Conservation (phyloP, 2,888 invertebrate genomes). For the Drosophila meridiana region DNA sequence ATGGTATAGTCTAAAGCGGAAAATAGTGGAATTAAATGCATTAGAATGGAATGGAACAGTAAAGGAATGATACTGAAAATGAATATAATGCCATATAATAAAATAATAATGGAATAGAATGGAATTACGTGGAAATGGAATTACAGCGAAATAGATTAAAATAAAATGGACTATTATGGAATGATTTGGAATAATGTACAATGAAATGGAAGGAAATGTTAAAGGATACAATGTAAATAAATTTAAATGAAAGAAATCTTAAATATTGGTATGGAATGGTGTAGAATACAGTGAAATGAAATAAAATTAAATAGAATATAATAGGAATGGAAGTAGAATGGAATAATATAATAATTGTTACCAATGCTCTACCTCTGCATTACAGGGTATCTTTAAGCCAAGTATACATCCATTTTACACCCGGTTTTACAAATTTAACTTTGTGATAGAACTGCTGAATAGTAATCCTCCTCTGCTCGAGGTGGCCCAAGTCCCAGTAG, state of each 20-base stretch:
- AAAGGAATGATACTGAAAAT: too few species aligned
- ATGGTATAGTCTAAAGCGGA: too few species aligned
- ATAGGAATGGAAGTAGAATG: too few species aligned
- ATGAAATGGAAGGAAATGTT: background rate
- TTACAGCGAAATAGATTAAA: background rate
- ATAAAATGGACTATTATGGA: background rate
- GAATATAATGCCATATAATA: too few species aligned
- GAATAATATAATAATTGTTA: background rate
- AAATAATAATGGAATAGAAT: too few species aligned
- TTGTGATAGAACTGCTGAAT: background rate
- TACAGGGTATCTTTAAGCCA: conserved; percentile 1
- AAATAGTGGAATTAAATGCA: too few species aligned
- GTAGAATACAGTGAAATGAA: too few species aligned
- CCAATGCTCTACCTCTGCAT: background rate
- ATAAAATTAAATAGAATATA: background rate
- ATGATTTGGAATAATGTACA: background rate
- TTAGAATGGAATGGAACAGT: background rate
- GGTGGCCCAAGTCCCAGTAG: background rate
- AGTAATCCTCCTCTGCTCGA: background rate
- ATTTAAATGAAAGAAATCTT: too few species aligned
- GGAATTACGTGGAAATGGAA: background rate
- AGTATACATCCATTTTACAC: too few species aligned
- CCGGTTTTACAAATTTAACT: background rate
- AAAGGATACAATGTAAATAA: background rate
- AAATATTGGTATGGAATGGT: background rate